These are phyloP conservation scores for Microctonus hyperodae DNA, from an alignment of 2,888 invertebrate species.

Conservation along the genomic window DNA sequence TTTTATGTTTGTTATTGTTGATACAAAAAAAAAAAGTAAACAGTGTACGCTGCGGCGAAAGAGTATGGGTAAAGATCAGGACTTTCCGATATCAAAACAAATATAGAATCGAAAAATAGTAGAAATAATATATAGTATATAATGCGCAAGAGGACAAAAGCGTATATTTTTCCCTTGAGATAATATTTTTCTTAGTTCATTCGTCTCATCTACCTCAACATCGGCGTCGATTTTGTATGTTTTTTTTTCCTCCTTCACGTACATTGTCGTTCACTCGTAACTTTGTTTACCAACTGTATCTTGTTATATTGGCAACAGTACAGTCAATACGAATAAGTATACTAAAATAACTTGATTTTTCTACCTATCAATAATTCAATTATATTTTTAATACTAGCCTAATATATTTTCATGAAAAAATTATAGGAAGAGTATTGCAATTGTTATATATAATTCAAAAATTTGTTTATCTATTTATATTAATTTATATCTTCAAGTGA, in stretches of 20 bases:
- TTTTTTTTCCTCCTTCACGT: background rate
- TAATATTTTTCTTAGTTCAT: slow-evolving; percentile 16
- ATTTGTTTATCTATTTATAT: too few species aligned
- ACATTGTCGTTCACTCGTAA: slow-evolving; percentile 5
- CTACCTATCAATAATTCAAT: background rate
- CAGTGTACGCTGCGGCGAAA: background rate
- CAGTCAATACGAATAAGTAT: background rate
- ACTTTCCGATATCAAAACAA: background rate
- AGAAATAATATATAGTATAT: background rate
- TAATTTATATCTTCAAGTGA: too few species aligned
- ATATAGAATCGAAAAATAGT: background rate
- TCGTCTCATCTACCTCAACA: background rate
- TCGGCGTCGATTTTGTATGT: background rate
- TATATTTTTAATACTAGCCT: background rate
- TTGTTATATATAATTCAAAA: too few species aligned
- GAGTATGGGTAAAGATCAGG: background rate
- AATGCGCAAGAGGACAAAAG: background rate
- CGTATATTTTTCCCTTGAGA: slow-evolving; percentile 18
- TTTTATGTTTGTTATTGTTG: background rate
- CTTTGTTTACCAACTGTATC: background rate
- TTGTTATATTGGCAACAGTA: background rate
- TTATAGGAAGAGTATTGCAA: background rate
- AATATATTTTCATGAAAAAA: background rate
- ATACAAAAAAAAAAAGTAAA: background rate
- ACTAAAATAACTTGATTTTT: background rate